phyloP scores from a whole-genome alignment of 1,140 invertebrate genomes.

The Acromyrmex echinatior region DNA sequence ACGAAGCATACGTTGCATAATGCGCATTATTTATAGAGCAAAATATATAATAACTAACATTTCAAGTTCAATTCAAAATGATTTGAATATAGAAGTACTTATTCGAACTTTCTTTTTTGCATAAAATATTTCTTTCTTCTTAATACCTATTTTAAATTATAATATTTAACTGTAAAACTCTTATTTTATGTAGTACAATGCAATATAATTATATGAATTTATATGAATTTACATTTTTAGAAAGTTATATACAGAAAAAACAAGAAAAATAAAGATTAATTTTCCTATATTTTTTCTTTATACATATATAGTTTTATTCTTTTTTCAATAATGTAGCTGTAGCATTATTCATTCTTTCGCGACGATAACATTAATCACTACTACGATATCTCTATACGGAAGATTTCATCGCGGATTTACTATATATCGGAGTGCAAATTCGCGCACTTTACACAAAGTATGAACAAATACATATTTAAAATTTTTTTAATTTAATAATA shows the following conservation, averaged over 20 bases:
- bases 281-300: neutral
- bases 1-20: neutral
- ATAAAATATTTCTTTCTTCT: neutral
- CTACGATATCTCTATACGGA: too few species aligned
- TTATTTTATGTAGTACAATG: neutral
- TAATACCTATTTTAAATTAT: neutral
- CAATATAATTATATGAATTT: conserved; percentile 4
- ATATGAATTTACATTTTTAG: neutral
- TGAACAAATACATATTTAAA: too few species aligned
- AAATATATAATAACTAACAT: neutral
- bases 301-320: too few species aligned
- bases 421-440: too few species aligned
- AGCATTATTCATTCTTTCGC: neutral
- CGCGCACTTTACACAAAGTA: too few species aligned
- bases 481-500: too few species aligned
- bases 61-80: neutral
- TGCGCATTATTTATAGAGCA: neutral
- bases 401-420: too few species aligned
- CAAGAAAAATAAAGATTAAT: neutral
- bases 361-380: too few species aligned
- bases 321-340: neutral
- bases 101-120: neutral
- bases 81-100: neutral
- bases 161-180: neutral
- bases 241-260: neutral